Percentiles rank a stretch among this genome's conserved stretches.
phyloP scores from a whole-genome alignment of 2,888 invertebrate genomes.

The Drosophila cracens region DNA sequence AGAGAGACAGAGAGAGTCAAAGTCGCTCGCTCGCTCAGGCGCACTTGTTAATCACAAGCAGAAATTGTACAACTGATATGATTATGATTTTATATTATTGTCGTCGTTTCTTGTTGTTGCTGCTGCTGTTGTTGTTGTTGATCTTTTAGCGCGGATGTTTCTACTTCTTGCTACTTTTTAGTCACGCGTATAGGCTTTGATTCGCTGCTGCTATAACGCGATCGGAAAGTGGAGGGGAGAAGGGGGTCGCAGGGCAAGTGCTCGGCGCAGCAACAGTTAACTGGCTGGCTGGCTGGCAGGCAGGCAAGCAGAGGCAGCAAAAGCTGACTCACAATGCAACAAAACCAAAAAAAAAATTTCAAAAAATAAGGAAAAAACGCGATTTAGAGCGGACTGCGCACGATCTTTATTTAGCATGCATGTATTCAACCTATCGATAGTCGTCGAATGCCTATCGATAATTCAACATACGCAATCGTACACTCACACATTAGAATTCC shows the following conservation, averaged over 20 bases:
- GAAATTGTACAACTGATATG: conserved; percentile 64
- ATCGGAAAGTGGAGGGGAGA: background rate
- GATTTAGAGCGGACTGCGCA: conserved; percentile 35
- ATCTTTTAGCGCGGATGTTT: conserved; percentile 40
- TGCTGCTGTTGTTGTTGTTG: conserved; percentile 12
- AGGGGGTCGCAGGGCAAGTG: background rate
- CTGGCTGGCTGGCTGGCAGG: background rate
- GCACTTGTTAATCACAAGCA: conserved; percentile 36
- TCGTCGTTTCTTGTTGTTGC: conserved; percentile 8
- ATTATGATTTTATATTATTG: conserved; percentile 54
- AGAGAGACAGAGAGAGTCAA: background rate
- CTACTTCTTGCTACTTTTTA: conserved; percentile 44
- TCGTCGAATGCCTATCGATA: conserved; percentile 18
- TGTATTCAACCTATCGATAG: conserved; percentile 37
- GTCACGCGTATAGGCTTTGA: conserved; percentile 73
- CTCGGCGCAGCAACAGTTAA: conserved; percentile 18
- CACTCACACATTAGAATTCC: background rate
- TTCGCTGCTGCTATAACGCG: conserved; percentile 23
- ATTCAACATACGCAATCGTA: background rate
- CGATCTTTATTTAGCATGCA: conserved; percentile 19
- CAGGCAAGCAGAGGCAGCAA: background rate
- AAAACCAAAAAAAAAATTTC: background rate
- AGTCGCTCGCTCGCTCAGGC: conserved; percentile 15
- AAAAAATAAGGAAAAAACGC: conserved; percentile 2
- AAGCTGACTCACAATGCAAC: conserved; percentile 25